Percentiles rank a stretch among this genome's conserved stretches.
Conservation (phyloP, 1,140 invertebrate species). For the Meloidogyne hapla region DNA sequence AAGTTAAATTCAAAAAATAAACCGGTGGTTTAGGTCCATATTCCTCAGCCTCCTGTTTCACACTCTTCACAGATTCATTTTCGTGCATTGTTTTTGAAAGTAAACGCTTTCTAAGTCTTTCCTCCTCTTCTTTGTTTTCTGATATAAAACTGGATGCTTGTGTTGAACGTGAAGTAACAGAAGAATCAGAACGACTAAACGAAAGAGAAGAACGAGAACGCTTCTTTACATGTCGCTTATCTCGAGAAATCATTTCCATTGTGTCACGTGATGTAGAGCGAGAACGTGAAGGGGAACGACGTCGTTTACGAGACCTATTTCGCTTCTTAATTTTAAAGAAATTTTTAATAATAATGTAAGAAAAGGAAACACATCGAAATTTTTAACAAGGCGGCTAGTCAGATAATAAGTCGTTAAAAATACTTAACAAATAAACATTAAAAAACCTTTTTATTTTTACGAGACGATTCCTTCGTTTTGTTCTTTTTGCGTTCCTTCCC, state of each 20-base stretch:
- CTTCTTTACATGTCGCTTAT: neutral
- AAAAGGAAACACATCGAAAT: too few species aligned
- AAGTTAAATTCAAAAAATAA: neutral
- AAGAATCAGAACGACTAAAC: conserved; percentile 10
- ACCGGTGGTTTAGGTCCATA: conserved; percentile 26
- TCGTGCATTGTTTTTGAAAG: neutral
- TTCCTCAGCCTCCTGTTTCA: neutral
- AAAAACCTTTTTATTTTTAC: neutral
- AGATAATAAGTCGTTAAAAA: too few species aligned
- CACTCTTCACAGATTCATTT: neutral
- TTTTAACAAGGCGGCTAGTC: too few species aligned
- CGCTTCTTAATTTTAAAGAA: conserved; percentile 4
- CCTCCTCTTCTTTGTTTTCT: conserved; percentile 9
- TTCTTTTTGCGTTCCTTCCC: conserved; percentile 26
- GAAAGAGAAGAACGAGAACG: neutral
- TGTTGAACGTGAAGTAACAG: conserved; percentile 5
- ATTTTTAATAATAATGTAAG: neutral
- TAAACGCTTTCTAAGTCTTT: conserved; percentile 15
- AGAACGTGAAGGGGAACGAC: neutral
- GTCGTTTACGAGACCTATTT: neutral
- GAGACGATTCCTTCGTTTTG: conserved; percentile 11
- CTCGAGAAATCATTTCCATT: neutral
- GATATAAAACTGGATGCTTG: neutral
- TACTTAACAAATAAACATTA: too few species aligned
- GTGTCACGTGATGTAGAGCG: conserved; percentile 8